phyloP scores from a whole-genome alignment of 2,888 invertebrate species.

The Dryomyza anilis region DNA sequence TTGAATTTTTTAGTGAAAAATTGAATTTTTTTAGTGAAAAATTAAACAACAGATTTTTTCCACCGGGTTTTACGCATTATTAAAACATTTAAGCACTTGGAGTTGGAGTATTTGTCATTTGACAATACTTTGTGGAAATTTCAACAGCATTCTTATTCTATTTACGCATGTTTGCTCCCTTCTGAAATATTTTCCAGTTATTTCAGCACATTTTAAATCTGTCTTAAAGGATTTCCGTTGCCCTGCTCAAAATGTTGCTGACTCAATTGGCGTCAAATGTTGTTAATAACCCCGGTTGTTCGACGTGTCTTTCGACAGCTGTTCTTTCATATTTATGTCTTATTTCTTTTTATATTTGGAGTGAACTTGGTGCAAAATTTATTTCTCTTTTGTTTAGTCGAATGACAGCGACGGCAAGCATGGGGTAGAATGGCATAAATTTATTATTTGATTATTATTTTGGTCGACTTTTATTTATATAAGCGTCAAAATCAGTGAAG shows the following conservation, averaged over 20 bases:
- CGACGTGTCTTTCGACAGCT: neutral
- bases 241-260: neutral
- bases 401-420: too few relatives aligned
- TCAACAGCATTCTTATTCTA: neutral
- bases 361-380: too few relatives aligned
- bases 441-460: neutral
- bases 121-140: too few relatives aligned
- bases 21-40: too few relatives aligned
- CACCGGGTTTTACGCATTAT: too few relatives aligned
- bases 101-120: too few relatives aligned
- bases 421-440: too few relatives aligned
- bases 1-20: too few relatives aligned
- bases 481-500: neutral
- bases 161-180: neutral
- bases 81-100: too few relatives aligned
- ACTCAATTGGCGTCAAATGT: neutral
- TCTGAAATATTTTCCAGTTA: neutral
- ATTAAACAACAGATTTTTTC: too few relatives aligned
- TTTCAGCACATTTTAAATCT: neutral
- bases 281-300: neutral
- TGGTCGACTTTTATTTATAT: neutral
- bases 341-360: too few relatives aligned
- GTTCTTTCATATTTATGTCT: neutral
- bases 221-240: neutral
- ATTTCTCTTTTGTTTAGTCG: too few relatives aligned